Conservation (phyloP, 2,888 invertebrate genomes). For the Trissoscelio sp. region DNA sequence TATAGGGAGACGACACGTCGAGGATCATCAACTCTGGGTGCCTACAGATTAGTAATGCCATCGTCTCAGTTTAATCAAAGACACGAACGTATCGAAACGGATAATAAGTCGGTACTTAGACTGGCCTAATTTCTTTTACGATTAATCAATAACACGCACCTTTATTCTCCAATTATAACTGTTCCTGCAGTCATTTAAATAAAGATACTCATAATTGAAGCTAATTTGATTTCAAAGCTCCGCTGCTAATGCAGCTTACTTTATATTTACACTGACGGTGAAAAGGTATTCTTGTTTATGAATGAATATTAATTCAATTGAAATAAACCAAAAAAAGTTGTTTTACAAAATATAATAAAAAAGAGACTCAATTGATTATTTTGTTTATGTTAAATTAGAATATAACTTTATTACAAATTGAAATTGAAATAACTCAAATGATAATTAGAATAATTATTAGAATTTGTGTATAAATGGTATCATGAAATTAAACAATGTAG, state of each 20-base stretch:
- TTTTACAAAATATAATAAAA: no score
- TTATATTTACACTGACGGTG: background rate
- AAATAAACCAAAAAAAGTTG: background rate
- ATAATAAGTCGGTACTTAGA: slow-evolving; percentile 23
- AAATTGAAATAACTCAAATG: no score
- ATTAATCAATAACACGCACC: slow-evolving; percentile 5
- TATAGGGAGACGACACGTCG: slow-evolving; percentile 35
- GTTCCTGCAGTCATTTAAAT: background rate
- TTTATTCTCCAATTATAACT: slow-evolving; percentile 8
- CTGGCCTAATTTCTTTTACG: slow-evolving; percentile 32
- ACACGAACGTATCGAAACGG: slow-evolving; percentile 33
- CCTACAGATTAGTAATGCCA: slow-evolving; percentile 32
- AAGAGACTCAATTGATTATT: no score
- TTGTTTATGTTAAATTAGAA: no score
- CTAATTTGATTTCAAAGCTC: background rate
- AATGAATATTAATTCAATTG: background rate
- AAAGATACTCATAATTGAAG: background rate
- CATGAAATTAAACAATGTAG: no score
- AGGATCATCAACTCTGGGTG: slow-evolving; percentile 36
- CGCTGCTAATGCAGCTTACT: background rate
- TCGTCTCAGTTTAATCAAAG: slow-evolving; percentile 50
- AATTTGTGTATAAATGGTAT: no score
- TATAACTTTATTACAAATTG: no score
- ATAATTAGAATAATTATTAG: no score
- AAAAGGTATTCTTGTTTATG: background rate